Evolutionary conservation across 2,113 vertebrate genomes (phyloP), one percentile per base, ranked within the genome.

Genomic region (Jacana jacana): DNA sequence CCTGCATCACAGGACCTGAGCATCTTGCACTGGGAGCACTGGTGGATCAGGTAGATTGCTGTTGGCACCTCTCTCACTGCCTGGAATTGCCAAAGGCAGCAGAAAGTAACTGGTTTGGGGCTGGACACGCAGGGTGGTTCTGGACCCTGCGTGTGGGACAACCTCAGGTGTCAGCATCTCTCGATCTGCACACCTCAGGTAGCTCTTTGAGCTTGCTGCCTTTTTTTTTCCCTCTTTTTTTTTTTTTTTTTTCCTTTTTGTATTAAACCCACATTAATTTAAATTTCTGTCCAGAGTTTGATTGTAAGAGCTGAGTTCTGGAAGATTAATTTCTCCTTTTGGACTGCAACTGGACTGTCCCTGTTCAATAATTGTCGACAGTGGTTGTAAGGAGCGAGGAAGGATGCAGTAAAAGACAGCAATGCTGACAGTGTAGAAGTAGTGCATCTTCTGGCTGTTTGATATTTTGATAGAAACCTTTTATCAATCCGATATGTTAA

Each of bases 381-480:
- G 39, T 37, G 78, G 92, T 51, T 93, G 54, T 75, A 88, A 94
- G 89, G 78, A 92, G 91, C 4, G 51, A 79, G 92, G 89, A 79
- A 96, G 77, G 82, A 60, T 88, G 78, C 93, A 85, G 89, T 94
- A 97, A 95, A 97, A 96, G 85, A 85, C 44, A 75, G 57, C 25
- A n/a, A n/a, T 95, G 97, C 91, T 96, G 91, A 94, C 82, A 54
- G 81, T 75, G 83, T 95, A 81, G 71, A 94, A 92, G 75, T 31
- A 96, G 83, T 81, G 81, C 73, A 90, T 94, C 89, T 81, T 97
- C 91, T 89, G 49, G 89, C 79, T 93, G 17, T 91, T 95, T 89
- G 69, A 52, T 91, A 82, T 95, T 97, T 96, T 89, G 95, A 96
- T 66, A 94, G 92, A 95, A 96, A 66, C 81, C 79, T 95, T 93